phyloP scores from a whole-genome alignment of 2,113 vertebrate species.

The Centropristis striata region DNA sequence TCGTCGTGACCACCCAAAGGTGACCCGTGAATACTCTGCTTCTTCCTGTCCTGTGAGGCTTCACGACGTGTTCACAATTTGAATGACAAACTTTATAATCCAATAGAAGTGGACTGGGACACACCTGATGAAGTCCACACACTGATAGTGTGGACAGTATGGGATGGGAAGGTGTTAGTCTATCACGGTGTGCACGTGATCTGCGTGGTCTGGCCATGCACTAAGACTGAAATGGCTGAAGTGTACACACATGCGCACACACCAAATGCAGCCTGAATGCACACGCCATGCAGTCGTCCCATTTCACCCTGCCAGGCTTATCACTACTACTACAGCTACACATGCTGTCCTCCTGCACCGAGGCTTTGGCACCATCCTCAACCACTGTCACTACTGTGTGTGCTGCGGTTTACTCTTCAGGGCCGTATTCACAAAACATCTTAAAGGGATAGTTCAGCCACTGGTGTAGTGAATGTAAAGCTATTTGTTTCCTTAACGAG shows the following conservation, averaged over 20 bases:
- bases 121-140: conserved; percentile 15
- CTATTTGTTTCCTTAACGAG: too few species aligned
- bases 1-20: background rate
- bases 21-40: background rate
- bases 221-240: conserved; percentile 46
- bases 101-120: conserved; percentile 7
- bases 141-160: conserved; percentile 38
- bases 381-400: background rate
- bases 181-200: conserved; percentile 16
- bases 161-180: conserved; percentile 53
- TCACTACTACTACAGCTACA: conserved; percentile 4
- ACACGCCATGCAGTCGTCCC: conserved; percentile 68
- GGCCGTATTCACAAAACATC: too few species aligned
- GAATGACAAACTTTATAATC: background rate
- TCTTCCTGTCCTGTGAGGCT: background rate
- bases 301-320: conserved; percentile 31
- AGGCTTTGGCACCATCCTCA: conserved; percentile 59
- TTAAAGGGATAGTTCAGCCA: too few species aligned
- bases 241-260: conserved; percentile 48
- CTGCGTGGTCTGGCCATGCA: conserved; percentile 58
- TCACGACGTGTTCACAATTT: background rate
- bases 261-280: conserved; percentile 58
- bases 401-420: background rate
- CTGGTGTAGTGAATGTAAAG: too few species aligned
- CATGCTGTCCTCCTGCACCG: conserved; percentile 35